These are phyloP conservation scores for Petrosia ficiformis DNA, from an alignment of 37 sponge, comb jelly and placozoan species.

Conservation along the genomic window DNA sequence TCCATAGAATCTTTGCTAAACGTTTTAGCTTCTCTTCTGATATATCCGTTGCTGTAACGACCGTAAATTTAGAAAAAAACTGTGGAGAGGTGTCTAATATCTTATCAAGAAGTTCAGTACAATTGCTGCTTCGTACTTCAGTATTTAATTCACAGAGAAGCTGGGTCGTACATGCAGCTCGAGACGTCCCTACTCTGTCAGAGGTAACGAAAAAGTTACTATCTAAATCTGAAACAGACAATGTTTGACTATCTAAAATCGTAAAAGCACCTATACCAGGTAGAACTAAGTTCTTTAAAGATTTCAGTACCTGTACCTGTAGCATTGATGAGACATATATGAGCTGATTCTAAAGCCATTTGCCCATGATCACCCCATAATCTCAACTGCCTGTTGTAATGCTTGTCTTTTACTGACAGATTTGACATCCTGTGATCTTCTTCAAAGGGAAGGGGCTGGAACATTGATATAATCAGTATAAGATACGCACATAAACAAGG, in stretches of 20 bases:
- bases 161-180: conserved; percentile 42
- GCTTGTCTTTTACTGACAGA: too few species aligned
- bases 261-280: conserved; percentile 87
- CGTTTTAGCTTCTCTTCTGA: conserved; percentile 25
- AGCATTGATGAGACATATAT: conserved; percentile 90
- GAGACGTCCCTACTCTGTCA: too few species aligned
- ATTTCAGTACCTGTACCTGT: conserved; percentile 89
- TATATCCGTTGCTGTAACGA: conserved; percentile 67
- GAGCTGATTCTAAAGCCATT: too few species aligned
- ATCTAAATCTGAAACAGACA: conserved; percentile 73
- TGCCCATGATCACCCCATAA: conserved; percentile 99
- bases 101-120: too few species aligned
- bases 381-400: conserved; percentile 86
- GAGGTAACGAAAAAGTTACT: conserved; percentile 73
- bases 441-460: too few species aligned
- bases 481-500: too few species aligned
- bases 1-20: conserved; percentile 58
- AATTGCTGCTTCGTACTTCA: too few species aligned
- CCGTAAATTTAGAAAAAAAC: too few species aligned
- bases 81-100: conserved; percentile 29
- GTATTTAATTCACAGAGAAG: conserved; percentile 78
- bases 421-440: too few species aligned
- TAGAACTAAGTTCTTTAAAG: too few species aligned
- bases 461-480: too few species aligned
- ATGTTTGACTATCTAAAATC: conserved; percentile 70